Conservation (phyloP, 2,797 vertebrate genomes). For the Vipera latastei region DNA sequence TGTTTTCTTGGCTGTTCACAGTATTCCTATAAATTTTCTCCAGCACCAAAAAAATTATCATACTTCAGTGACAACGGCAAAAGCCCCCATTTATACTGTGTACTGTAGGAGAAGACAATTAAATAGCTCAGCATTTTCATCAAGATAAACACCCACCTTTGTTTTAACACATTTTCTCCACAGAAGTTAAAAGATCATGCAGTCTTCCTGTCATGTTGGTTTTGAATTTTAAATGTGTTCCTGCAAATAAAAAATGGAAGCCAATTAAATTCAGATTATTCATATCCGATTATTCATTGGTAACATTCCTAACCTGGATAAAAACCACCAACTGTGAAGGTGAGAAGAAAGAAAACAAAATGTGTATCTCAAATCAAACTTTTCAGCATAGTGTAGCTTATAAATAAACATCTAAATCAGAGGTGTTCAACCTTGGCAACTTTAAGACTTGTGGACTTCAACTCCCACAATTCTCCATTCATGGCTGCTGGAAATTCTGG, state of each 20-base stretch:
- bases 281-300: neutral
- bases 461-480: neutral
- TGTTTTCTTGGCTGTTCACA: neutral
- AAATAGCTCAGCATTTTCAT: neutral
- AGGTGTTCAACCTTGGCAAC: neutral
- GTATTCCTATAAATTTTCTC: neutral
- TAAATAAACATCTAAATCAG: neutral
- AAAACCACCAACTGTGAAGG: neutral
- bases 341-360: neutral
- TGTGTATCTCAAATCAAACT: neutral
- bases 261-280: neutral
- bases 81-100: neutral
- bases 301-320: neutral
- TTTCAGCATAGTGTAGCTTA: neutral
- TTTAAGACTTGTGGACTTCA: neutral
- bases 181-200: neutral
- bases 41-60: neutral
- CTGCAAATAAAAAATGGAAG: neutral
- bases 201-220: neutral
- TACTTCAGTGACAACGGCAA: neutral
- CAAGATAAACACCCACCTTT: neutral
- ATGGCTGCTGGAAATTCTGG: neutral
- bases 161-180: neutral
- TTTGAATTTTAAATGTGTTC: neutral
- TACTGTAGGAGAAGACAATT: neutral